Evolutionary conservation across 2,888 invertebrate genomes (phyloP).

Genomic region (Gymnoscelis rufifasciata): DNA sequence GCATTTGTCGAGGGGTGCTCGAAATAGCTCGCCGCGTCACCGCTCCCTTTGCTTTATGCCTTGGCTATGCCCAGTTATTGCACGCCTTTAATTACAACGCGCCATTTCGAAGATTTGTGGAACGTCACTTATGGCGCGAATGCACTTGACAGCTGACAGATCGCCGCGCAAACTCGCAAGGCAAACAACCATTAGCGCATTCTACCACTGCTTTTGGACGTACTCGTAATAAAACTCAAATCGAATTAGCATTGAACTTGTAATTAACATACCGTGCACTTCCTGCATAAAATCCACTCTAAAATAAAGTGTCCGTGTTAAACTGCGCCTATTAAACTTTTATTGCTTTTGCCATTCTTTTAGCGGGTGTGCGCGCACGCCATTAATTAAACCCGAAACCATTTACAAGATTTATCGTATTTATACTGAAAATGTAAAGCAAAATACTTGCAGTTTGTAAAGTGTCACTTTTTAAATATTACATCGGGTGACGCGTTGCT

Average conservation of each 20-base stretch:
- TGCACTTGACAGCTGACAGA: slow-evolving; percentile 62
- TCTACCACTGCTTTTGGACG: slow-evolving; percentile 20
- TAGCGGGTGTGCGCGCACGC: slow-evolving; percentile 61
- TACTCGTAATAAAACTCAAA: slow-evolving; percentile 28
- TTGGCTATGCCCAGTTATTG: slow-evolving; percentile 60
- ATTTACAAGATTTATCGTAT: slow-evolving; percentile 69
- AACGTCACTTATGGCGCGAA: slow-evolving; percentile 66
- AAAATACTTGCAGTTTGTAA: slow-evolving; percentile 41
- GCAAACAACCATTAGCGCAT: slow-evolving; percentile 31
- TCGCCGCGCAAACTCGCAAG: slow-evolving; percentile 33
- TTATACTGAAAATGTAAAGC: slow-evolving; percentile 56
- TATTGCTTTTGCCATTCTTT: slow-evolving; percentile 67
- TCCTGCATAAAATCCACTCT: slow-evolving; percentile 43
- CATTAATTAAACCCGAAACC: slow-evolving; percentile 69
- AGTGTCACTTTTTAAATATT: slow-evolving; percentile 26
- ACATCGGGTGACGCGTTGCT: slow-evolving; percentile 25
- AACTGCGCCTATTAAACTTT: slow-evolving; percentile 59
- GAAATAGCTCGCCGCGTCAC: slow-evolving; percentile 72
- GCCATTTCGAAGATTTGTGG: slow-evolving; percentile 70
- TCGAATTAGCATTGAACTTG: slow-evolving; percentile 35
- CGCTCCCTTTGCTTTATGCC: slow-evolving; percentile 67
- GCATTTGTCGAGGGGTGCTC: slow-evolving; percentile 73
- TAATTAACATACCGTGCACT: slow-evolving; percentile 50
- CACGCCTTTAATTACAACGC: slow-evolving; percentile 69
- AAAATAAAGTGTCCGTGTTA: slow-evolving; percentile 55